Conservation (phyloP, 1,140 invertebrate genomes). For the Neodiprion pinetum region DNA sequence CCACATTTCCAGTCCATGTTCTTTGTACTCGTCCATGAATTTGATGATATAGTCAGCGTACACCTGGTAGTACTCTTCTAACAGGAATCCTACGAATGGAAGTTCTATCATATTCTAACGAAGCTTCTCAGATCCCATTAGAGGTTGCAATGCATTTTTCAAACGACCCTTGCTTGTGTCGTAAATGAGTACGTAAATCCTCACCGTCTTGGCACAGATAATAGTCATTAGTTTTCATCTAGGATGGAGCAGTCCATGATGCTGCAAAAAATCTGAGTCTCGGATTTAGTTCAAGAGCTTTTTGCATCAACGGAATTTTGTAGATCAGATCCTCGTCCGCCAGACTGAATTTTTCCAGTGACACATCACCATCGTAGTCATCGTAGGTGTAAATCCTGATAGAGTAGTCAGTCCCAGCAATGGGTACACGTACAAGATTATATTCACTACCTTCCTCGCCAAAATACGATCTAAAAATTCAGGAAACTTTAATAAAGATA, state of each 20-base stretch:
- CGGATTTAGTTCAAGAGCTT: constrained; percentile 40
- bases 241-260: constrained; percentile 86
- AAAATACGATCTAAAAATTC: constrained; percentile 54
- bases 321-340: constrained; percentile 53
- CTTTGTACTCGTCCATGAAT: constrained; percentile 49
- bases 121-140: too few species aligned
- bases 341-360: constrained; percentile 50
- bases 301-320: constrained; percentile 55
- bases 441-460: constrained; percentile 66
- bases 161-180: too few species aligned
- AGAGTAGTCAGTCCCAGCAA: constrained; percentile 77
- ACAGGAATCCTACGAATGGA: constrained; percentile 44
- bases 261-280: constrained; percentile 67
- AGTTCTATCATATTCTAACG: too few species aligned
- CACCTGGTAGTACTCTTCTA: constrained; percentile 56
- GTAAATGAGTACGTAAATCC: too few species aligned
- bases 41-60: constrained; percentile 72
- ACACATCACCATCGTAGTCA: constrained; percentile 56
- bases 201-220: constrained; percentile 36
- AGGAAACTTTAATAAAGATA: constrained; percentile 8
- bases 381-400: constrained; percentile 74
- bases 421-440: constrained; percentile 68
- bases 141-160: too few species aligned
- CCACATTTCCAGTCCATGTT: constrained; percentile 63
- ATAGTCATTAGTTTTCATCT: constrained; percentile 90